Evolutionary conservation across 2,113 vertebrate species (phyloP), one percentile per base, ranked within the genome.

Genomic region (Ivindomyrus marchei): DNA sequence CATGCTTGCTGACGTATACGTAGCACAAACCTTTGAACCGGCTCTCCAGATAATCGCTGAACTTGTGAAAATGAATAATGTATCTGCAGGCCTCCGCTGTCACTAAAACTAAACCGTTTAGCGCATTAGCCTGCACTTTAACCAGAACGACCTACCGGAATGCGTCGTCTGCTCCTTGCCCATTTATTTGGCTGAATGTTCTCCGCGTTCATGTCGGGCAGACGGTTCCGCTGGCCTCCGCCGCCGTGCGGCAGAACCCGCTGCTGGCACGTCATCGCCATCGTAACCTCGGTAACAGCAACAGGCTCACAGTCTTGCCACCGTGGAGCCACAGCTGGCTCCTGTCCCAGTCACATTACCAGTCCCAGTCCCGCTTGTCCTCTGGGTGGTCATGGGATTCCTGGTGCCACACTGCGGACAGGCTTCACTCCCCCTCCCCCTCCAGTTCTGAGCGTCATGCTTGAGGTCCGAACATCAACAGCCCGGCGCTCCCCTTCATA

Each of bases 51-150:
- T 42, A 42, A 80, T 80, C 15, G 15, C 31, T 39, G 74, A 80
- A 80, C 74, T 80, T 80, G 74, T 80, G 74, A 80, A 42, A 80
- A 80, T 80, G 74, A 80, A 80, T 80, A 42, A 80, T 80, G 31
- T 3, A 77, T 39, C 70, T 77, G 70, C 15, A 6, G 31, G 15
- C 31, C 31, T 77, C 70, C 1, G 15, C 70, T 77, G 70, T 77
- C 70, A 39, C 27, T 77, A 39, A 36, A 77, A 19, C 74, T 6
- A 80, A 80, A 80, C 4, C 74, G 0, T 42, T 80, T 19, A 80
- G 31, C 15, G 36, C 36, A 80, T 80, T 70, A 70, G 74, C 17
- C 36, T 80, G 74, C 17, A 42, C 13, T 80, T 42, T 80, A 80
- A 17, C 13, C 74, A 3, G 74, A 80, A 80, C 74, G 17, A 8